Percentiles rank a stretch among this genome's conserved stretches.
phyloP scores from a whole-genome alignment of 1,140 invertebrate species.

The Orchesella cincta region DNA sequence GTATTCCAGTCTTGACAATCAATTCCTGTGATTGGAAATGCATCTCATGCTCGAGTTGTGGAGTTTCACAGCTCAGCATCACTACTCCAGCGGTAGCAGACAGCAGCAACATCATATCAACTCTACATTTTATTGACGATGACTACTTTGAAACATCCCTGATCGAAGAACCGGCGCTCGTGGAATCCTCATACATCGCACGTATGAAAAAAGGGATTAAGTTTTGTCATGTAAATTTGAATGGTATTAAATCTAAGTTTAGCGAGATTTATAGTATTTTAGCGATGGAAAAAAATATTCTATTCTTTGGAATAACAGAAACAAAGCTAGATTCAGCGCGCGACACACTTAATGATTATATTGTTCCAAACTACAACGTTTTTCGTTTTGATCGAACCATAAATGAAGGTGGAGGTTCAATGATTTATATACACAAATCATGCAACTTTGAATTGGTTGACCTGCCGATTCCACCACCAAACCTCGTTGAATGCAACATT shows the following conservation, averaged over 20 bases:
- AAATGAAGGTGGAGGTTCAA: conserved; percentile 5
- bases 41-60: too few relatives aligned
- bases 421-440: background rate
- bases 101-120: too few relatives aligned
- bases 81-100: too few relatives aligned
- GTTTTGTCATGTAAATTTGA: background rate
- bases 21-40: too few relatives aligned
- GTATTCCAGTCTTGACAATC: too few relatives aligned
- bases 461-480: background rate
- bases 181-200: too few relatives aligned
- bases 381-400: background rate
- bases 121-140: too few relatives aligned
- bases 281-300: background rate
- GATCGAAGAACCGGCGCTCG: too few relatives aligned
- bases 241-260: conserved; percentile 1
- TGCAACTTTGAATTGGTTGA: background rate
- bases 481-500: background rate
- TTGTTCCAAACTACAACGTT: background rate
- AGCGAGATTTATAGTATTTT: background rate
- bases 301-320: background rate
- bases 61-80: too few relatives aligned
- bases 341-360: background rate
- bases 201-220: background rate
- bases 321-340: background rate
- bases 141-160: too few relatives aligned